A percentile compares a stretch with the other conserved stretches of the same genome.
These are phyloP conservation scores for Drosophila grimshawi DNA, from an alignment of 1,140 invertebrate species.

Conservation along the genomic window DNA sequence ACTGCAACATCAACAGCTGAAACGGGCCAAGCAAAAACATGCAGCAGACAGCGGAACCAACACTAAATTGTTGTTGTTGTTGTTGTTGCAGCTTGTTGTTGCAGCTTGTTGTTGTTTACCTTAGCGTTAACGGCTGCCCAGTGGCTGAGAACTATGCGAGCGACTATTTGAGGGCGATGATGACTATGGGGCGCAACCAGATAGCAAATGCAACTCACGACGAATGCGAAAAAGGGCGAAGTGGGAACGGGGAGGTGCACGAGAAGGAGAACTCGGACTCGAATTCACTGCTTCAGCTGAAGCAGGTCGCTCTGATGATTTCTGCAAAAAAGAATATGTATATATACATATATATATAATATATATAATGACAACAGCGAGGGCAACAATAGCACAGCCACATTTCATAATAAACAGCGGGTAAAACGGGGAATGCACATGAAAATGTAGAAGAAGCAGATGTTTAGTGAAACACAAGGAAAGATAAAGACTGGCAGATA, in stretches of 20 bases:
- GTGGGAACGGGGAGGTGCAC: not conserved
- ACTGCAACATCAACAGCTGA: slow-evolving; percentile 1
- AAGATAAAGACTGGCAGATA: too few species aligned
- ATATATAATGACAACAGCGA: slow-evolving; percentile 5
- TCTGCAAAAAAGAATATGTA: not conserved
- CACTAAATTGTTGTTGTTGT: slow-evolving; percentile 36
- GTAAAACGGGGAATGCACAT: slow-evolving; percentile 39
- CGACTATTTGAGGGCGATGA: slow-evolving; percentile 10
- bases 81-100: slow-evolving; percentile 20
- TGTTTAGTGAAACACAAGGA: too few species aligned
- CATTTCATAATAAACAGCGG: slow-evolving; percentile 67
- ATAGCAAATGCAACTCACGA: slow-evolving; percentile 30
- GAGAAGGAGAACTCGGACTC: too few species aligned
- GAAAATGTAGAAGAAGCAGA: not conserved
- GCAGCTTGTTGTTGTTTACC: slow-evolving; percentile 32
- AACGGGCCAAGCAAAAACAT: slow-evolving; percentile 6
- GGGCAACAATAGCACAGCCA: slow-evolving; percentile 33
- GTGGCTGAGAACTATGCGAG: slow-evolving; percentile 30
- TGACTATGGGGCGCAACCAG: slow-evolving; percentile 49
- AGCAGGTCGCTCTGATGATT: slow-evolving; percentile 24
- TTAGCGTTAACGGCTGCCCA: slow-evolving; percentile 38
- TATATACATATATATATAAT: not conserved
- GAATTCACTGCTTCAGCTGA: not conserved
- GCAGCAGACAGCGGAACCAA: slow-evolving; percentile 33
- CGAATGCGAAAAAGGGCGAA: not conserved